Evolutionary conservation across 2,888 invertebrate species (phyloP).

Genomic region (Alsophila aescularia): DNA sequence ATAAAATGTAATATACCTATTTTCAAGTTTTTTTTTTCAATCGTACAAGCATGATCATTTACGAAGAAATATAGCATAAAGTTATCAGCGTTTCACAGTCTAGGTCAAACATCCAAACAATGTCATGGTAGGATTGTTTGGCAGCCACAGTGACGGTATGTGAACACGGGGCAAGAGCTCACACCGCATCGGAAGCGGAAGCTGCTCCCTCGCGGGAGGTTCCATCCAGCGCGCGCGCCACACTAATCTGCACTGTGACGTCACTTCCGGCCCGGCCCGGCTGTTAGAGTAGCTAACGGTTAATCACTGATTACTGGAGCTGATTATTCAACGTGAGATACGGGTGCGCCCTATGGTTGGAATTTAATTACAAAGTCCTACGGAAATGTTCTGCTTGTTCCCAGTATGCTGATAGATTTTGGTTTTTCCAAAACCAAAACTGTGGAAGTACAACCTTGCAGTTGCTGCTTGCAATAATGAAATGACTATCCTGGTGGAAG

Average conservation of each 20-base stretch:
- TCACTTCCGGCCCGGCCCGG: slow-evolving; percentile 64
- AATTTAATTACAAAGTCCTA: neutral
- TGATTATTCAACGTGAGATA: slow-evolving; percentile 33
- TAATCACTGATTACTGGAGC: slow-evolving; percentile 45
- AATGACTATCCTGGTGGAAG: no score
- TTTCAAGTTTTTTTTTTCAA: no score
- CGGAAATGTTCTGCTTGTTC: neutral
- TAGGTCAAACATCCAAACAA: slow-evolving; percentile 7
- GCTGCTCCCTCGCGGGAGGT: slow-evolving; percentile 65
- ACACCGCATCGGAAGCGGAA: slow-evolving; percentile 80
- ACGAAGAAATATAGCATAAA: no score
- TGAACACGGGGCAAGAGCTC: slow-evolving; percentile 53
- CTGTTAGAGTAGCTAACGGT: slow-evolving; percentile 51
- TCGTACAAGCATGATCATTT: no score
- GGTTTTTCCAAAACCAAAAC: no score
- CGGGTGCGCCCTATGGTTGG: neutral
- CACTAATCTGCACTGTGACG: slow-evolving; percentile 53
- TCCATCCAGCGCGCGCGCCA: slow-evolving; percentile 50
- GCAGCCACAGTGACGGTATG: slow-evolving; percentile 38
- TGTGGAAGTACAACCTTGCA: no score
- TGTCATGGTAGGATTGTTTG: slow-evolving; percentile 31
- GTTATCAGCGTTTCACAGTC: neutral
- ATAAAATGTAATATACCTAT: no score
- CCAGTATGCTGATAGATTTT: neutral
- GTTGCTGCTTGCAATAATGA: no score